Evolutionary conservation across 2,888 invertebrate species (phyloP).

Genomic region (Thalpophila matura): DNA sequence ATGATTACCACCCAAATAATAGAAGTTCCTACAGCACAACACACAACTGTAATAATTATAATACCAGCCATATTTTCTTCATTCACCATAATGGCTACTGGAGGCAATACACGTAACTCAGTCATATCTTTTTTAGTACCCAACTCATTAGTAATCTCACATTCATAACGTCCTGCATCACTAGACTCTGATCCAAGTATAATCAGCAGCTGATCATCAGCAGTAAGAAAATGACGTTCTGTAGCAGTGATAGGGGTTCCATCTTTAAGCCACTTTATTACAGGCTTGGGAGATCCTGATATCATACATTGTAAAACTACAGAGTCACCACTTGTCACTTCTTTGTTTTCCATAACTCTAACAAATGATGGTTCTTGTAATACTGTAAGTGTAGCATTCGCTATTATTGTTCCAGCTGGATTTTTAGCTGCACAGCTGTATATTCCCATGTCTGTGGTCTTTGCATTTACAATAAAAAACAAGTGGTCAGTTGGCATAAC

Average conservation of each 20-base stretch:
- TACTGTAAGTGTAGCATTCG: conserved; percentile 96
- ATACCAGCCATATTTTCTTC: conserved; percentile 96
- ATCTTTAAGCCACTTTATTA: conserved; percentile 96
- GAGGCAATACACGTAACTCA: conserved; percentile 93
- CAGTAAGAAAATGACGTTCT: conserved; percentile 96
- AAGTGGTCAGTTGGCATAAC: conserved; percentile 97
- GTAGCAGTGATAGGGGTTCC: conserved; percentile 93
- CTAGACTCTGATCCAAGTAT: conserved; percentile 94
- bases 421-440: conserved; percentile 98
- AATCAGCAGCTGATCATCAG: conserved; percentile 96
- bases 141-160: conserved; percentile 96
- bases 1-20: conserved; percentile 98
- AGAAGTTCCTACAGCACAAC: conserved; percentile 97
- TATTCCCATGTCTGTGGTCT: conserved; percentile 96
- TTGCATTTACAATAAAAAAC: conserved; percentile 98
- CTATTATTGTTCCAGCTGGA: conserved; percentile 95
- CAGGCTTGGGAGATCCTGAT: conserved; percentile 95
- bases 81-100: conserved; percentile 89
- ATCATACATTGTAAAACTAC: conserved; percentile 97
- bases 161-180: conserved; percentile 97
- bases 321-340: conserved; percentile 95
- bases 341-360: conserved; percentile 96
- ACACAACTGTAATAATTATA: conserved; percentile 96
- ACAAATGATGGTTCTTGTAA: conserved; percentile 96
- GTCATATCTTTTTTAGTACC: conserved; percentile 94